Evolutionary conservation across 2,113 vertebrate genomes (phyloP), one percentile per base, ranked within the genome.

Genomic region (Xyrauchen texanus): DNA sequence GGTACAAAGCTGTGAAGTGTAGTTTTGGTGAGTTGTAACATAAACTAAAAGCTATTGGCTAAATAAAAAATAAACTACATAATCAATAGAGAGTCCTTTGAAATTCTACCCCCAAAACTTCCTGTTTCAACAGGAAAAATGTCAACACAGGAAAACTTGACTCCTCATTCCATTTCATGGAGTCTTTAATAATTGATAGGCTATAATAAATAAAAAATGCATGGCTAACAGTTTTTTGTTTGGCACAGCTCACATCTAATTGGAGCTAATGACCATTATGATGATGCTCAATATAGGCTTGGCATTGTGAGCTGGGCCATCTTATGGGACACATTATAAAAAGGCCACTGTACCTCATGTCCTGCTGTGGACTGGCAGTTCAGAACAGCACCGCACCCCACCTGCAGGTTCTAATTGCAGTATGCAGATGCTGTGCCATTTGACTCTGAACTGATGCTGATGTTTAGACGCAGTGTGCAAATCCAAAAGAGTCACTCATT

Each of bases 401-500:
- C 21, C 21, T 34, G 21, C 21, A 34, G 21, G 21, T 34, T 34
- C 21, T 34, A 34, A 34, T 34, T 34, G 21, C 21, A 34, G 21
- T 34, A 34, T 34, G 3, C 21, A 34, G 21, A 34, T 34, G 21
- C 21, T 34, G 21, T 34, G 21, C 21, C 21, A 34, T 51, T 65
- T 68, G 62, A 58, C 62, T 60, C 61, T 68, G 51, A 81, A 70
- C 70, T 77, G 68, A 51, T 13, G 44, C 45, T 55, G 11, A 69
- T 9, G 68, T 80, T 77, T 34, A 34, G 21, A 34, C 21, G 21
- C 21, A 34, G 21, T 34, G 21, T 63, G 68, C 16, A 0, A 12
- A 60, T 70, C 71, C 72, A 52, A 65, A 66, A 76, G 69, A 68
- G 66, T 82, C 74, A 21, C 51, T 83, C 68, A 57, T 80, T 52